phyloP scores from a whole-genome alignment of 1,140 invertebrate species.

The Callitettix versicolor region DNA sequence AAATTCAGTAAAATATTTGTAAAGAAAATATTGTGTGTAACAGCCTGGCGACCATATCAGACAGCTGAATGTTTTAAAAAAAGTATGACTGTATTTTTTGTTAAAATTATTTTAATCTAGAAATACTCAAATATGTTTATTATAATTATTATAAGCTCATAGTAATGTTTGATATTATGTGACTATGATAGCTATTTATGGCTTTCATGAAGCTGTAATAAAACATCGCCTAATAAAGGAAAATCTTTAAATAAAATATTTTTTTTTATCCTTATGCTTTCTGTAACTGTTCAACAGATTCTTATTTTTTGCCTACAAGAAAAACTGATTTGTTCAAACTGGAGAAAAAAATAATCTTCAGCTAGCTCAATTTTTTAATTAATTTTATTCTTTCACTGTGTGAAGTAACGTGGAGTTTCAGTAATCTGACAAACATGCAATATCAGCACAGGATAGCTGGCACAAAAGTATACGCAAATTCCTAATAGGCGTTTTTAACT shows the following conservation, averaged over 20 bases:
- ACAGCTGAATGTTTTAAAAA: slow-evolving; percentile 4
- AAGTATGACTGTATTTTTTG: slow-evolving; percentile 16
- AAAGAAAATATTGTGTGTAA: slow-evolving; percentile 1
- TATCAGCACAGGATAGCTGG: too few species aligned
- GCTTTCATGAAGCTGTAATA: slow-evolving; percentile 20
- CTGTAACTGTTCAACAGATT: too few species aligned
- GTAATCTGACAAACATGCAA: too few species aligned
- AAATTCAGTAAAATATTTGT: not conserved
- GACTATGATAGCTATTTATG: slow-evolving; percentile 20
- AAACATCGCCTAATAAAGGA: slow-evolving; percentile 14
- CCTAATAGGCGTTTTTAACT: too few species aligned
- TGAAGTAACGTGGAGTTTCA: too few species aligned
- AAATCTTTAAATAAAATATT: slow-evolving; percentile 13
- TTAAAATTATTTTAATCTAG: slow-evolving; percentile 13
- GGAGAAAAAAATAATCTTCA: too few species aligned
- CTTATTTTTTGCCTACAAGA: too few species aligned
- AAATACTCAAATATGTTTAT: slow-evolving; percentile 21
- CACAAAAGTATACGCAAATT: too few species aligned
- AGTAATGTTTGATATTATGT: slow-evolving; percentile 20
- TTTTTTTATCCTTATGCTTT: slow-evolving; percentile 4
- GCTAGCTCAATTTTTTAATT: too few species aligned
- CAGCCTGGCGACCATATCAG: slow-evolving; percentile 13
- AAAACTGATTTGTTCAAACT: too few species aligned
- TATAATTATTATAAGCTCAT: slow-evolving; percentile 15
- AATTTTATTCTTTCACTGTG: too few species aligned